Evolutionary conservation across 2,888 invertebrate genomes (phyloP).

Genomic region (Troilus luridus): DNA sequence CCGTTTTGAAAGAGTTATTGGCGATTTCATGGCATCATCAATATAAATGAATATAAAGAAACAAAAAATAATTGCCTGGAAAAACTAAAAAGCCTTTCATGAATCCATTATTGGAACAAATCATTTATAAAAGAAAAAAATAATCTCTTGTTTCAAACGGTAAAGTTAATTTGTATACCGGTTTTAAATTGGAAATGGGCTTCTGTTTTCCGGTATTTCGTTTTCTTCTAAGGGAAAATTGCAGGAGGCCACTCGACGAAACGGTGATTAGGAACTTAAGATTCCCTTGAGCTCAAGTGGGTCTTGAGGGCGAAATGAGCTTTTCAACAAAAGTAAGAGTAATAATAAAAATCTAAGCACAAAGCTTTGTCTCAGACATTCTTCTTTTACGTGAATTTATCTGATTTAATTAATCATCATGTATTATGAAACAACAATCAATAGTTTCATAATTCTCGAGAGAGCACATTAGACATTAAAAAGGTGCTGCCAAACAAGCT

Average conservation of each 20-base stretch:
- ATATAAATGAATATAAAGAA: neutral
- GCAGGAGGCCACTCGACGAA: neutral
- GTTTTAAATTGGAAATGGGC: neutral
- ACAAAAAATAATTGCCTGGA: neutral
- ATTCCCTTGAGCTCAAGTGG: constrained; percentile 9
- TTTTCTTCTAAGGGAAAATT: neutral
- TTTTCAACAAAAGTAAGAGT: neutral
- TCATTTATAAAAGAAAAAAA: constrained; percentile 20
- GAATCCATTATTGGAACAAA: neutral
- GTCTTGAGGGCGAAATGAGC: neutral
- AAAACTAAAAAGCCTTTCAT: neutral
- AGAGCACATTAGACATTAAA: too few species aligned
- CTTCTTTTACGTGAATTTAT: too few species aligned
- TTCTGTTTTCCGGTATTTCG: neutral
- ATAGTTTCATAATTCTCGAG: too few species aligned
- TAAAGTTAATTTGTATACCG: neutral
- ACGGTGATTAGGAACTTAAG: neutral
- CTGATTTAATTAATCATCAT: too few species aligned
- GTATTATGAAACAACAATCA: neutral
- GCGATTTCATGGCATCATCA: neutral
- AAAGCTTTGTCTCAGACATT: neutral
- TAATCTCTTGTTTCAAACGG: neutral
- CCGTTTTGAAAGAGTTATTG: neutral
- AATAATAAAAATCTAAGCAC: neutral
- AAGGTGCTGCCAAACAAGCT: too few species aligned